These are phyloP conservation scores for Acropora tenuis DNA, from an alignment of 64 coral and sea anemone genomes.

Conservation along the genomic window DNA sequence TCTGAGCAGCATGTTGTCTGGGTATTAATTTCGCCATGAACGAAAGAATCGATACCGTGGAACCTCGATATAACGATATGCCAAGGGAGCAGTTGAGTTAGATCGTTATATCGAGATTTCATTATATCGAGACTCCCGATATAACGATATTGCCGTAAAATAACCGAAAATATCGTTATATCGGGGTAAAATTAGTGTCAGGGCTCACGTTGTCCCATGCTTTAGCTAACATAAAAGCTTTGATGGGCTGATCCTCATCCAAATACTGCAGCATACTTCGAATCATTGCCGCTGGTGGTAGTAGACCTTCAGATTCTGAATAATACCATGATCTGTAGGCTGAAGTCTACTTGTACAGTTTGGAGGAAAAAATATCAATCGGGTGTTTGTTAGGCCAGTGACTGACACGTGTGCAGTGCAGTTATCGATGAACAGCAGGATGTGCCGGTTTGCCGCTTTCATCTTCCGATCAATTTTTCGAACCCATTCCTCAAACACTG, in stretches of 20 bases:
- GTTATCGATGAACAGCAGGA: slow-evolving; percentile 54
- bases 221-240: slow-evolving; percentile 67
- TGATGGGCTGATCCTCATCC: slow-evolving; percentile 46
- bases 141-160: too few relatives aligned
- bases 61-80: too few relatives aligned
- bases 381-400: slow-evolving; percentile 57
- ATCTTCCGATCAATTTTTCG: slow-evolving; percentile 57
- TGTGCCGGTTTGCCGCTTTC: slow-evolving; percentile 55
- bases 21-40: too few relatives aligned
- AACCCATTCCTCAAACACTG: slow-evolving; percentile 63
- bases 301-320: slow-evolving; percentile 58
- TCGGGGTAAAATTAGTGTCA: not conserved
- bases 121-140: too few relatives aligned
- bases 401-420: slow-evolving; percentile 45
- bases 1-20: too few relatives aligned
- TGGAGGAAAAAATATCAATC: slow-evolving; percentile 60
- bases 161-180: too few relatives aligned
- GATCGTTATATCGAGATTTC: too few relatives aligned
- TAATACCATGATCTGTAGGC: slow-evolving; percentile 70
- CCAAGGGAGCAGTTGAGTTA: too few relatives aligned
- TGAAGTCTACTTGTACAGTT: slow-evolving; percentile 68
- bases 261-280: slow-evolving; percentile 62
- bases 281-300: slow-evolving; percentile 51
- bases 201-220: slow-evolving; percentile 55
- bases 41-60: too few relatives aligned